Percentiles rank a stretch among this genome's conserved stretches.
Conservation (phyloP, 2,113 vertebrate species). For the Ellobius talpinus region DNA sequence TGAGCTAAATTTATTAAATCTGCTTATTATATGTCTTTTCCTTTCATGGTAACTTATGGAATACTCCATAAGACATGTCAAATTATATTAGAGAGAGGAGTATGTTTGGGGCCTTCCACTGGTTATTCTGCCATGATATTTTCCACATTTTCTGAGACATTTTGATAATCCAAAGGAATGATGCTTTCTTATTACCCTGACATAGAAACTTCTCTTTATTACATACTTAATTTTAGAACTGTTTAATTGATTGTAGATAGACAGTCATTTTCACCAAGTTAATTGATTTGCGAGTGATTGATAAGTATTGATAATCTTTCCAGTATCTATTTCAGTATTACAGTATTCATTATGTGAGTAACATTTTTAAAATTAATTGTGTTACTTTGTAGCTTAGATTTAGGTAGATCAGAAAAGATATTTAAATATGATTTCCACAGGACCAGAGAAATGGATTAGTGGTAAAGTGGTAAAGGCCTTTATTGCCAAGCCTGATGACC, state of each 20-base stretch:
- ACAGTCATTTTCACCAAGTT: neutral
- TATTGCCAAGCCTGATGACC: neutral
- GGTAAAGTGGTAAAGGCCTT: neutral
- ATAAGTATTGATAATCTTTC: neutral
- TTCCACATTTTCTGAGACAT: neutral
- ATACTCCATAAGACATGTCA: neutral
- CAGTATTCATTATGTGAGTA: neutral
- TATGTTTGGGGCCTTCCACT: neutral
- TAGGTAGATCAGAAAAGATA: conserved; percentile 4
- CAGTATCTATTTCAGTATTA: neutral
- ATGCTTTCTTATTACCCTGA: neutral
- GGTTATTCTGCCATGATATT: neutral
- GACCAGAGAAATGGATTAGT: no score
- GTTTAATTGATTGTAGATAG: neutral
- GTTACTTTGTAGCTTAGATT: neutral
- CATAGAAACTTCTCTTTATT: neutral
- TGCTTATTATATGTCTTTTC: neutral
- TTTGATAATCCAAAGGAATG: neutral
- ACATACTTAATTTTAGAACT: neutral
- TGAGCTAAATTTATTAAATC: neutral
- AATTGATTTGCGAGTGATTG: neutral
- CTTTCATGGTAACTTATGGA: neutral
- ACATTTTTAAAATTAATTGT: conserved; percentile 11
- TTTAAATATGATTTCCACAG: neutral
- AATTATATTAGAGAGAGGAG: neutral